Evolutionary conservation across 2,113 vertebrate genomes (phyloP).

Genomic region (Zapornia atra): DNA sequence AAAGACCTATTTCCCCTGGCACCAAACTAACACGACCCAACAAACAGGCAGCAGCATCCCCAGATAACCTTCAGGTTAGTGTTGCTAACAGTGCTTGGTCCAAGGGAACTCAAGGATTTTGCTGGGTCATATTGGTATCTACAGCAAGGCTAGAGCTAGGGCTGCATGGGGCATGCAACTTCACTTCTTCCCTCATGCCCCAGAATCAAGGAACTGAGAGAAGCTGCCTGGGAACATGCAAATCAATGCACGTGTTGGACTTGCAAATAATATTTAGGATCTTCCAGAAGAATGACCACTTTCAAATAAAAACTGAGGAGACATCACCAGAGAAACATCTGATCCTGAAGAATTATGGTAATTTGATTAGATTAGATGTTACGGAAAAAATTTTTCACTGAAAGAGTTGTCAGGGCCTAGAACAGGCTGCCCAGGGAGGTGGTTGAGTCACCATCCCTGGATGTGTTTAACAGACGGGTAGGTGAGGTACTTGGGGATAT

Average conservation of each 20-base stretch:
- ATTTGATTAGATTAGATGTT: not conserved
- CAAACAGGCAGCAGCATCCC: not conserved
- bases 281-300: not conserved
- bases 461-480: too few species aligned
- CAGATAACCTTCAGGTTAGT: not conserved
- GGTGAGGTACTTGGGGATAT: too few species aligned
- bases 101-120: not conserved
- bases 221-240: not conserved
- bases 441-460: too few species aligned
- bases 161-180: not conserved
- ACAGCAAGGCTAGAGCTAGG: not conserved
- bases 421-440: too few species aligned
- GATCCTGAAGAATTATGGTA: not conserved
- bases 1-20: not conserved
- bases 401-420: too few species aligned
- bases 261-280: not conserved
- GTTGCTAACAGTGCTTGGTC: not conserved
- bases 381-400: too few species aligned
- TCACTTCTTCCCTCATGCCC: not conserved
- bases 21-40: not conserved
- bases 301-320: conserved; percentile 13
- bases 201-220: not conserved
- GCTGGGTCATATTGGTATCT: not conserved
- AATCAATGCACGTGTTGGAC: not conserved
- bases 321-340: not conserved